These are phyloP conservation scores for Drosophila subpulchrella DNA, from an alignment of 1,140 invertebrate species.

Conservation along the genomic window DNA sequence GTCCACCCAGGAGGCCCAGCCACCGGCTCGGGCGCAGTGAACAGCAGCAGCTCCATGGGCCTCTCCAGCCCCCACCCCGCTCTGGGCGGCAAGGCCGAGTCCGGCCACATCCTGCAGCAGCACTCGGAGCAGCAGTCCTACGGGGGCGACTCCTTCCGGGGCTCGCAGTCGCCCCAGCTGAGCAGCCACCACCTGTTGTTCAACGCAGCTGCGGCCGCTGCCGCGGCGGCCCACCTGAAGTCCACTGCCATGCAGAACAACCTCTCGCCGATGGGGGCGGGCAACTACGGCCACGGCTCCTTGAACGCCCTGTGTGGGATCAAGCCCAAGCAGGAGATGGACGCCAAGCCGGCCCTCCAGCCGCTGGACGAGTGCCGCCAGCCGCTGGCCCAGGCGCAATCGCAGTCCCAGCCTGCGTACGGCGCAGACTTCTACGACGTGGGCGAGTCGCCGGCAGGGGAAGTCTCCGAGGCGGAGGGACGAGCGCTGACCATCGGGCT, in stretches of 20 bases:
- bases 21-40: not conserved
- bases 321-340: conserved; percentile 55
- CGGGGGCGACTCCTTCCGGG: conserved; percentile 36
- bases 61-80: conserved; percentile 7
- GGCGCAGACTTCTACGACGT: conserved; percentile 24
- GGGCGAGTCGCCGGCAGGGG: not conserved
- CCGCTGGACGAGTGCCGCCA: conserved; percentile 27
- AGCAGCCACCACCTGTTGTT: conserved; percentile 74
- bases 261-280: conserved; percentile 4
- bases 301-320: conserved; percentile 13
- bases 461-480: conserved; percentile 8
- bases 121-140: conserved; percentile 58
- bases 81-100: conserved; percentile 36
- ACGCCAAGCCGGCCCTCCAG: conserved; percentile 34
- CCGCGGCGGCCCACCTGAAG: conserved; percentile 73
- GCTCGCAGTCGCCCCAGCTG: conserved; percentile 43
- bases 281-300: conserved; percentile 3
- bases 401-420: conserved; percentile 18
- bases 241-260: conserved; percentile 62
- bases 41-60: conserved; percentile 11
- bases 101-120: conserved; percentile 33
- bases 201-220: conserved; percentile 77
- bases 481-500: not conserved
- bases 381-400: conserved; percentile 12
- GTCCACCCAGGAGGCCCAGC: conserved; percentile 4